Conservation (phyloP, 2,797 vertebrate species). For the Sebastes diaconus region DNA sequence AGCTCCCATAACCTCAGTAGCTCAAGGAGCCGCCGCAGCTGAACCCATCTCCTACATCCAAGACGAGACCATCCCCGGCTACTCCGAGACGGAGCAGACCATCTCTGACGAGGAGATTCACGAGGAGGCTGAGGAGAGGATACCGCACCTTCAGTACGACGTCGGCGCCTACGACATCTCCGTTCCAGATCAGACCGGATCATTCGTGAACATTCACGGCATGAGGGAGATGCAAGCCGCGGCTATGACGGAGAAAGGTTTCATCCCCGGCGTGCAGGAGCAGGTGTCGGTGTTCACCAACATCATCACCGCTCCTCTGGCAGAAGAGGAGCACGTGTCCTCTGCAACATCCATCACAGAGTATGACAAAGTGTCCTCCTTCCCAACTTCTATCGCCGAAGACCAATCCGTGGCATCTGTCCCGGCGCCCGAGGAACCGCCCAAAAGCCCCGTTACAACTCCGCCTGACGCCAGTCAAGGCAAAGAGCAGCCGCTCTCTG, state of each 20-base stretch:
- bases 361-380: constrained; percentile 95
- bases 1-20: constrained; percentile 70
- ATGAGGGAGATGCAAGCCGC: constrained; percentile 84
- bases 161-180: constrained; percentile 89
- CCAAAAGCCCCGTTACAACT: constrained; percentile 86
- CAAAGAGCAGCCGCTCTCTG: constrained; percentile 90
- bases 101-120: constrained; percentile 99
- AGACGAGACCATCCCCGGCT: constrained; percentile 96
- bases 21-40: constrained; percentile 78
- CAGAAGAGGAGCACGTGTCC: constrained; percentile 97
- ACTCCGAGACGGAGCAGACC: constrained; percentile 98
- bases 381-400: constrained; percentile 95
- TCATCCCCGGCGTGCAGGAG: constrained; percentile 82
- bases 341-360: constrained; percentile 98
- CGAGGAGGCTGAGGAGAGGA: constrained; percentile 93
- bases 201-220: constrained; percentile 88
- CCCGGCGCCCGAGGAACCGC: constrained; percentile 89
- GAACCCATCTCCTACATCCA: constrained; percentile 94
- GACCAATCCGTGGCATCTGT: constrained; percentile 92
- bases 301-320: constrained; percentile 94
- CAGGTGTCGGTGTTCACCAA: constrained; percentile 90
- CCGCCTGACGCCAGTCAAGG: constrained; percentile 86
- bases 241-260: constrained; percentile 82
- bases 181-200: constrained; percentile 87
- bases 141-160: constrained; percentile 91